Evolutionary conservation across 2,888 invertebrate species (phyloP), one percentile per base, ranked within the genome.

Genomic region (Lapara coniferarum): DNA sequence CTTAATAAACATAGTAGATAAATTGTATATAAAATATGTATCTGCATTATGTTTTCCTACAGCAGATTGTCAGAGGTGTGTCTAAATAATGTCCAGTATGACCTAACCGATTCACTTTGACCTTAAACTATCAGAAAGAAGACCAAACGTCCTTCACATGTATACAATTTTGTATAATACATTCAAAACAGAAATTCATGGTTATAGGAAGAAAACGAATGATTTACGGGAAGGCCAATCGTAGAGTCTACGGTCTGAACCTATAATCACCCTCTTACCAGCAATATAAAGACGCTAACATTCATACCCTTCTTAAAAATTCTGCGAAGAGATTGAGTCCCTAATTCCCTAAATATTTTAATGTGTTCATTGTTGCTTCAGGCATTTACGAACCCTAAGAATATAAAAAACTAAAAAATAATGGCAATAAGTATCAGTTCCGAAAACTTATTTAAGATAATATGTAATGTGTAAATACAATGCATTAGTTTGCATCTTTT

Each of bases 81-180:
- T 46, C 67, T 70, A 52, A 67, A 70, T 67, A 69, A 69, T 63
- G 19, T 63, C 5, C 13, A 49, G 19, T 49, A 49, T 63, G 63
- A 63, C 63, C 63, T 63, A 63, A 49, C 49, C 19, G 49, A 63
- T 49, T 13, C 49, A 63, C 63, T 63, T 63, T 63, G 63, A 63
- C 63, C 63, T 63, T 63, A 49, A 19, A 63, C 16, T 49, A 49
- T 49, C 1, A 19, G 10, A 63, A 49, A 59, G 44, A 63, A 63
- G 46, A 46, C 55, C 55, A 12, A 56, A 56, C 25, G 25, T 56
- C 46, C 49, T 63, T 63, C 49, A 19, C 13, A 5, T 63, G 8
- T 63, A 46, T 19, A 63, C 49, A 19, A 46, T 63, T 63, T 19
- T 13, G 19, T 63, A 19, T 13, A 46, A 46, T 5, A 59, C 30